Conservation (phyloP, 2,113 vertebrate genomes). For the Cebus imitator region DNA sequence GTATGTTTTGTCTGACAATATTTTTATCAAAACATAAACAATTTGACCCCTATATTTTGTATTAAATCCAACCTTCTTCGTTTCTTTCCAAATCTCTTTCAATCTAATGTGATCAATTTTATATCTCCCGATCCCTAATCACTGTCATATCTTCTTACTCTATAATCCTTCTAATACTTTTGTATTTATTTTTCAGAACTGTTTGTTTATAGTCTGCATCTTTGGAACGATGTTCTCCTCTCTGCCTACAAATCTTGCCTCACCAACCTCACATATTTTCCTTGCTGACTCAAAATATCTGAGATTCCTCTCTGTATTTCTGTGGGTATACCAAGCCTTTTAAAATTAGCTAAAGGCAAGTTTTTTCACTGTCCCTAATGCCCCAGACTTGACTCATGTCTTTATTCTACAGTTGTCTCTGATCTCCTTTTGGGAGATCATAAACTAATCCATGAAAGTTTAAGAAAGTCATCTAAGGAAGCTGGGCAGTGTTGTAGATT, state of each 20-base stretch:
- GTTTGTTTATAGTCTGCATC: background rate
- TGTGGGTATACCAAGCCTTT: background rate
- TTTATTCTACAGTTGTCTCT: background rate
- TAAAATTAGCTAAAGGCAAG: background rate
- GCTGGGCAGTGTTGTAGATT: background rate
- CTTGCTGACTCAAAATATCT: background rate
- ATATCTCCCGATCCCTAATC: background rate
- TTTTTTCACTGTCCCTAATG: background rate
- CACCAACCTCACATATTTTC: background rate
- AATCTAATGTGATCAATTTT: background rate
- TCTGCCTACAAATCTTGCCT: background rate
- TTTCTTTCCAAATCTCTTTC: background rate
- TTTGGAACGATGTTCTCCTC: background rate
- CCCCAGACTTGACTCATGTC: background rate
- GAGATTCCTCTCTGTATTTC: background rate
- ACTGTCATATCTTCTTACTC: background rate
- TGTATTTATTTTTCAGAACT: background rate
- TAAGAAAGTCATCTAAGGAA: constrained; percentile 7
- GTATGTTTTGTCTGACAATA: background rate
- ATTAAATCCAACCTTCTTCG: background rate
- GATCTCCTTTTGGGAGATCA: background rate
- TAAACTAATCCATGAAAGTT: background rate
- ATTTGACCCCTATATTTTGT: background rate
- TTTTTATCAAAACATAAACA: background rate
- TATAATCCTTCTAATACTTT: background rate